Conservation (phyloP, 2,888 invertebrate genomes). For the Molanna angustata region DNA sequence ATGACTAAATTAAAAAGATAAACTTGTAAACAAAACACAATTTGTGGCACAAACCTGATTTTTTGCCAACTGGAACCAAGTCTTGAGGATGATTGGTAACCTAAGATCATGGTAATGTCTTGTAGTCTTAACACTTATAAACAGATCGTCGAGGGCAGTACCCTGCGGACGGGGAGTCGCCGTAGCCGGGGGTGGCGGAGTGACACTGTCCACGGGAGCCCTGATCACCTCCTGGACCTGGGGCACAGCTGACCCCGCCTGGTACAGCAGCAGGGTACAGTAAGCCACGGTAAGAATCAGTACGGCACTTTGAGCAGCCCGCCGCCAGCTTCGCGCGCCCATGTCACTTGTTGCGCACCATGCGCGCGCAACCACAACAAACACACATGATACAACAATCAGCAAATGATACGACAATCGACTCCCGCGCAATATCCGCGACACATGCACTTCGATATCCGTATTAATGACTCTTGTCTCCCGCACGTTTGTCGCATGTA, state of each 20-base stretch:
- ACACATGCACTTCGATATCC: conserved; percentile 12
- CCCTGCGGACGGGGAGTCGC: conserved; percentile 53
- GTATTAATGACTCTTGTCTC: neutral
- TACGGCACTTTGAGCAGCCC: conserved; percentile 45
- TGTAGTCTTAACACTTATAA: conserved; percentile 94
- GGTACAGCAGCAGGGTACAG: conserved; percentile 61
- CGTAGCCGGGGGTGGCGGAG: conserved; percentile 44
- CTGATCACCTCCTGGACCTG: conserved; percentile 52
- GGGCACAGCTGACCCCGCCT: conserved; percentile 50
- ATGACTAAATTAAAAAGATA: too few species aligned
- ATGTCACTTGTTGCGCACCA: conserved; percentile 42
- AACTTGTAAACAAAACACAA: conserved; percentile 5
- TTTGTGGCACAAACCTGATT: conserved; percentile 77
- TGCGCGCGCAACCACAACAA: conserved; percentile 24
- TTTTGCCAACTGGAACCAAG: conserved; percentile 92
- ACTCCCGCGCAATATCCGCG: conserved; percentile 19
- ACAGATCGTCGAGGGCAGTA: conserved; percentile 80
- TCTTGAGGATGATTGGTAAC: conserved; percentile 83
- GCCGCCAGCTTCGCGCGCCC: conserved; percentile 48
- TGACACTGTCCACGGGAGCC: conserved; percentile 38
- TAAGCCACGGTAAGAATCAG: conserved; percentile 56
- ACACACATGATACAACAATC: conserved; percentile 17
- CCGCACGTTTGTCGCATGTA: conserved; percentile 20
- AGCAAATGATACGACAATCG: conserved; percentile 9
- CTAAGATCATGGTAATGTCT: conserved; percentile 82